phyloP scores from a whole-genome alignment of 2,113 vertebrate genomes.

The Xenopus tropicalis region DNA sequence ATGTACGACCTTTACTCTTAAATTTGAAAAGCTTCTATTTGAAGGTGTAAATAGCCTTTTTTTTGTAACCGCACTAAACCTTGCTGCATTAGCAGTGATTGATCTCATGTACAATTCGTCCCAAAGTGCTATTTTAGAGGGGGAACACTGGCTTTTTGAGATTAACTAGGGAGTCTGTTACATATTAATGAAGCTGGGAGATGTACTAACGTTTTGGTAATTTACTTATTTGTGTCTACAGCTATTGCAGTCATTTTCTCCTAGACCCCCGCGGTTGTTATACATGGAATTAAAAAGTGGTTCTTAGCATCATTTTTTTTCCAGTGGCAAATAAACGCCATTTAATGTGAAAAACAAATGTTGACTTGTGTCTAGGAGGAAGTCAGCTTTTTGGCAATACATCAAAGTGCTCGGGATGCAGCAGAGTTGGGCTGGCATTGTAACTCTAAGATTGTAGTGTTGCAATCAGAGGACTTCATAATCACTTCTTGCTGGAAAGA shows the following conservation, averaged over 20 bases:
- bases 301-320: conserved; percentile 72
- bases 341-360: conserved; percentile 85
- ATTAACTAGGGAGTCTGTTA: conserved; percentile 79
- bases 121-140: conserved; percentile 83
- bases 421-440: conserved; percentile 61
- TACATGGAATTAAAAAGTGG: conserved; percentile 79
- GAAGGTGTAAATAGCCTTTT: conserved; percentile 75
- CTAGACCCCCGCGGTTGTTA: conserved; percentile 78
- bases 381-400: conserved; percentile 69
- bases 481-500: conserved; percentile 18
- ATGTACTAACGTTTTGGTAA: conserved; percentile 82
- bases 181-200: conserved; percentile 81
- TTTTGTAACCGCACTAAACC: conserved; percentile 71
- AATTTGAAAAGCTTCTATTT: conserved; percentile 82
- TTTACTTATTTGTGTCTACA: conserved; percentile 83
- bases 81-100: conserved; percentile 81
- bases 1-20: conserved; percentile 82
- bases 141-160: conserved; percentile 78
- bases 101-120: conserved; percentile 83
- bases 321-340: conserved; percentile 71
- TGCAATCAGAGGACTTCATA: conserved; percentile 33
- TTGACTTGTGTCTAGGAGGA: conserved; percentile 76
- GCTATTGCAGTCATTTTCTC: conserved; percentile 73
- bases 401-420: conserved; percentile 71
- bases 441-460: conserved; percentile 50